These are phyloP conservation scores for Heliconius sara DNA, from an alignment of 2,888 invertebrate genomes.

Conservation along the genomic window DNA sequence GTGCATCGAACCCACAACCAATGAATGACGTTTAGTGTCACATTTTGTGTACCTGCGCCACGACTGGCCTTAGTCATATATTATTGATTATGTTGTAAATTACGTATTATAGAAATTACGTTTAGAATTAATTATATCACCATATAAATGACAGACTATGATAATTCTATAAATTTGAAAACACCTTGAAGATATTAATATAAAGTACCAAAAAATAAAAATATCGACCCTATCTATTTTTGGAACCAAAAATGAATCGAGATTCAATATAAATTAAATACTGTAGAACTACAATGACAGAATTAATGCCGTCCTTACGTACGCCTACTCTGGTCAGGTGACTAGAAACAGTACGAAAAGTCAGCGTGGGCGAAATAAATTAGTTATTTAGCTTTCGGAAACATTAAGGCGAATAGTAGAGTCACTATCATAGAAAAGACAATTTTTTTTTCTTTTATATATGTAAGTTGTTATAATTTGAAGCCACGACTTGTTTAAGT, in stretches of 20 bases:
- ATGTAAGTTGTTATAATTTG: neutral
- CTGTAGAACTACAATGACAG: neutral
- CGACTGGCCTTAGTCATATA: no score
- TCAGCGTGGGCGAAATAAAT: neutral
- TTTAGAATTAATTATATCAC: no score
- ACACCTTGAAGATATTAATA: no score
- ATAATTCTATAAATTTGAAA: no score
- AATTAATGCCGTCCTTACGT: no score
- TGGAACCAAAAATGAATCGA: neutral
- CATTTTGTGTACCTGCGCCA: no score
- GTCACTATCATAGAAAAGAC: no score
- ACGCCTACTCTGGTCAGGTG: neutral
- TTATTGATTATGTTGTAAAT: no score
- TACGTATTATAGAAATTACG: no score
- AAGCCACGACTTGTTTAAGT: neutral
- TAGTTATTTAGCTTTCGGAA: neutral
- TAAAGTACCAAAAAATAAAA: neutral
- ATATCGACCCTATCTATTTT: neutral
- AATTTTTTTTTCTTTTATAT: neutral
- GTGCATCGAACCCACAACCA: no score
- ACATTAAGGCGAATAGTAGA: neutral
- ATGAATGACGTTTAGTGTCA: no score
- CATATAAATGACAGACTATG: no score
- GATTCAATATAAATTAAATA: neutral
- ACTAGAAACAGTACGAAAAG: neutral